Conservation (phyloP, 2,888 invertebrate genomes). For the Nemoura dubitans region DNA sequence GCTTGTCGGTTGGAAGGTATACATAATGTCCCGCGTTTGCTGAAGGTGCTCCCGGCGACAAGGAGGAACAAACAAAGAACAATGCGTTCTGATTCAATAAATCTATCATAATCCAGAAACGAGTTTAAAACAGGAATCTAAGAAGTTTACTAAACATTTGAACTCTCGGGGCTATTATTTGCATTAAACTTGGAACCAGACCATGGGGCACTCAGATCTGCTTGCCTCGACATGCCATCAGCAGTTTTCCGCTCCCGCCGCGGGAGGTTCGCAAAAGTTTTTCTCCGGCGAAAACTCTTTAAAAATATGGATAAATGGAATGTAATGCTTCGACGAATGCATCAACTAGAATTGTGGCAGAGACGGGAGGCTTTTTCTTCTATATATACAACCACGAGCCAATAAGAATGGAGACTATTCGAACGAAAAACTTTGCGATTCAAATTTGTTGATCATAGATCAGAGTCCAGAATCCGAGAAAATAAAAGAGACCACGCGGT, state of each 20-base stretch:
- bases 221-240: slow-evolving; percentile 7
- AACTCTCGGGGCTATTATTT: slow-evolving; percentile 5
- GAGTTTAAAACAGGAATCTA: slow-evolving; percentile 4
- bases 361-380: not conserved
- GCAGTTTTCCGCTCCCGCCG: not conserved
- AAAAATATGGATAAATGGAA: slow-evolving; percentile 12
- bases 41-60: not conserved
- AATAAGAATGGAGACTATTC: not conserved
- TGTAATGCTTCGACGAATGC: not conserved
- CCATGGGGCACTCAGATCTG: not conserved
- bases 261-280: not conserved
- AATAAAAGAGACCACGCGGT: not conserved
- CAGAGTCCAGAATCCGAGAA: not conserved
- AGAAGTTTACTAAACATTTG: slow-evolving; percentile 7
- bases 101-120: slow-evolving; percentile 7
- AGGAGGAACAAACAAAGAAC: not conserved
- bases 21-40: not conserved
- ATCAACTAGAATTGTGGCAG: not conserved
- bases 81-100: not conserved
- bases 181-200: not conserved
- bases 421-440: not conserved
- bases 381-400: not conserved
- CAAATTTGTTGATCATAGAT: slow-evolving; percentile 7
- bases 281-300: not conserved
- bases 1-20: too few species aligned